Conservation (phyloP, 2,797 vertebrate genomes). For the Catamblyrhynchus diadema region DNA sequence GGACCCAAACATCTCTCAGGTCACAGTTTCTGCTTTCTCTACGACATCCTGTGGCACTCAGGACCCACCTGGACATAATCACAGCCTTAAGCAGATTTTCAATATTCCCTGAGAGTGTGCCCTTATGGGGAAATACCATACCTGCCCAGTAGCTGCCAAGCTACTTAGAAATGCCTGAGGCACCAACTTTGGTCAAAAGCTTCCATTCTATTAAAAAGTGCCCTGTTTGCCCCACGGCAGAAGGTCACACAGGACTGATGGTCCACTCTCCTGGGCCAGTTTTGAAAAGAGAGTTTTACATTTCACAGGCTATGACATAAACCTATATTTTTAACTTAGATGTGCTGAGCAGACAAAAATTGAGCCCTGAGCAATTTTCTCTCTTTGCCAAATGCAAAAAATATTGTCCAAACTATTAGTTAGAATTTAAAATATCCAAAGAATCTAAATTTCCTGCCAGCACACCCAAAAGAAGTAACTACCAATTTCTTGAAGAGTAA, state of each 20-base stretch:
- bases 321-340: neutral
- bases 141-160: neutral
- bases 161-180: neutral
- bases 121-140: neutral
- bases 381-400: neutral
- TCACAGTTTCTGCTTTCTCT: neutral
- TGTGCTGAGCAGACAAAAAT: neutral
- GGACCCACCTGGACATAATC: neutral
- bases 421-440: neutral
- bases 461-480: neutral
- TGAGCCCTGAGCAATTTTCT: neutral
- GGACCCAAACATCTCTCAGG: neutral
- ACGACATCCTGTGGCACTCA: fast-evolving
- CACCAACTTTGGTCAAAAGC: neutral
- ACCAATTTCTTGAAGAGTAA: neutral
- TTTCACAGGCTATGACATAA: neutral
- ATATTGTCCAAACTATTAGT: neutral
- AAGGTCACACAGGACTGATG: neutral
- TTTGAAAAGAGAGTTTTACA: neutral
- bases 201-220: neutral
- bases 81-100: neutral
- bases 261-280: neutral
- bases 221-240: neutral
- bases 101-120: neutral
- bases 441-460: neutral